These are phyloP conservation scores for Caenorhabditis sp. DNA, from an alignment of 2,888 invertebrate species.

Conservation along the genomic window DNA sequence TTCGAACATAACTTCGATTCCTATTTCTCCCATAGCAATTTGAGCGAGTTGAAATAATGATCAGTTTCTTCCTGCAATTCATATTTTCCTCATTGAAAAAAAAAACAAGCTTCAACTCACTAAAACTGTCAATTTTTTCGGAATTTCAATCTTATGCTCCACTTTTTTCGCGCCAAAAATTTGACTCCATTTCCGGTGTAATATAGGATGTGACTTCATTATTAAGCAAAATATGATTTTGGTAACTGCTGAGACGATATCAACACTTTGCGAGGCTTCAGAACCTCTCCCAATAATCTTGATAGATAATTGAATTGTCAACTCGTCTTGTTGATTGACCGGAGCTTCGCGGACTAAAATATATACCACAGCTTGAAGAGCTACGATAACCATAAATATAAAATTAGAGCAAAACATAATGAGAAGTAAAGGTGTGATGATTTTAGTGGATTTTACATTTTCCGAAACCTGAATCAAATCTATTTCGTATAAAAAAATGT, in stretches of 20 bases:
- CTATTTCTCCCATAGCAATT: too few relatives aligned
- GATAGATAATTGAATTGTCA: constrained; percentile 4
- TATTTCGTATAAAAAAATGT: too few relatives aligned
- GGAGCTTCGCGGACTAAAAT: constrained; percentile 16
- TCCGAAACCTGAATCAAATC: constrained; percentile 24
- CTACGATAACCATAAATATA: constrained; percentile 11
- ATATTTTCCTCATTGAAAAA: too few relatives aligned
- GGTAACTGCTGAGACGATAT: constrained; percentile 15
- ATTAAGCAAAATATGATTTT: constrained; percentile 28
- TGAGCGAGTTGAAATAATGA: too few relatives aligned
- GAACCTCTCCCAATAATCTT: constrained; percentile 21
- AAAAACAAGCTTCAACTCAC: too few relatives aligned
- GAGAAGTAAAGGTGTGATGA: constrained; percentile 14
- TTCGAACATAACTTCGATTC: too few relatives aligned
- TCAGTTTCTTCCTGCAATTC: too few relatives aligned
- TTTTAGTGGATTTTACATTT: constrained; percentile 24
- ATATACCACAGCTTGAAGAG: constrained; percentile 11
- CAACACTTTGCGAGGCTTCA: constrained; percentile 28
- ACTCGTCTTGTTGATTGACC: constrained; percentile 6
- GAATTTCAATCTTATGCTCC: too few relatives aligned
- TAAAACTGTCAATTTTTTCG: neutral
- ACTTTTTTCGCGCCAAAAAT: neutral
- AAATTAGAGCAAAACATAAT: constrained; percentile 20
- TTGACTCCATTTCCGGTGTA: constrained; percentile 12
- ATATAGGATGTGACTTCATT: constrained; percentile 21